Evolutionary conservation across 2,113 vertebrate species (phyloP).

Genomic region (Hirundichthys speculiger): DNA sequence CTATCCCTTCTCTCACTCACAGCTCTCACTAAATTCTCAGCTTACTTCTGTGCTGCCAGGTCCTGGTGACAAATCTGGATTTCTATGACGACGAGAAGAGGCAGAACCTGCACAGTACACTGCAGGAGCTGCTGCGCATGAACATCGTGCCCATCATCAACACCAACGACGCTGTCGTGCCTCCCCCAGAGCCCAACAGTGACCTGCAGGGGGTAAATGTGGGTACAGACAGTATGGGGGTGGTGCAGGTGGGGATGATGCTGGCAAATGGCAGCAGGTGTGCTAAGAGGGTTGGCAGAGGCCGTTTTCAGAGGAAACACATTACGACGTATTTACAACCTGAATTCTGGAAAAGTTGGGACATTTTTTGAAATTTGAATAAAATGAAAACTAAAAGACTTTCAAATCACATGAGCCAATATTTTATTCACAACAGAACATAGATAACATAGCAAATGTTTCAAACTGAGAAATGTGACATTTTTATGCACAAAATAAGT

Average conservation of each 20-base stretch:
- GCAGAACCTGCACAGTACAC: slow-evolving; percentile 92
- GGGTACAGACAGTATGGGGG: slow-evolving; percentile 80
- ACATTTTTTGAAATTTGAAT: background rate
- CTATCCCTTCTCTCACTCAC: background rate
- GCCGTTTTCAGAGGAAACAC: too few relatives aligned
- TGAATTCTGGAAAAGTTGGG: too few relatives aligned
- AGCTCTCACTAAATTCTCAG: background rate
- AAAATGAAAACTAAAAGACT: too few relatives aligned
- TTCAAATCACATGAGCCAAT: too few relatives aligned
- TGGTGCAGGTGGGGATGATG: slow-evolving; percentile 10
- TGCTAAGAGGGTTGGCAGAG: slow-evolving; percentile 15
- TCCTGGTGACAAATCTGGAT: slow-evolving; percentile 97
- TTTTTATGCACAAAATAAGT: too few relatives aligned
- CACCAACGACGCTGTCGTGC: slow-evolving; percentile 97
- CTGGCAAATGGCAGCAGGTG: slow-evolving; percentile 28
- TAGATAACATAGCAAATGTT: too few relatives aligned
- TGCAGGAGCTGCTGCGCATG: slow-evolving; percentile 95
- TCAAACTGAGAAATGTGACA: too few relatives aligned
- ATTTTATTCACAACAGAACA: too few relatives aligned
- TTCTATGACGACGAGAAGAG: slow-evolving; percentile 97
- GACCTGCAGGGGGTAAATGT: slow-evolving; percentile 99
- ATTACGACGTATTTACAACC: too few relatives aligned
- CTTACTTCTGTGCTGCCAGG: slow-evolving; percentile 72
- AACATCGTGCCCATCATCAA: slow-evolving; percentile 99
- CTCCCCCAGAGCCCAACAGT: slow-evolving; percentile 95